These are phyloP conservation scores for Globia sparganii DNA, from an alignment of 2,888 invertebrate species.

Conservation along the genomic window DNA sequence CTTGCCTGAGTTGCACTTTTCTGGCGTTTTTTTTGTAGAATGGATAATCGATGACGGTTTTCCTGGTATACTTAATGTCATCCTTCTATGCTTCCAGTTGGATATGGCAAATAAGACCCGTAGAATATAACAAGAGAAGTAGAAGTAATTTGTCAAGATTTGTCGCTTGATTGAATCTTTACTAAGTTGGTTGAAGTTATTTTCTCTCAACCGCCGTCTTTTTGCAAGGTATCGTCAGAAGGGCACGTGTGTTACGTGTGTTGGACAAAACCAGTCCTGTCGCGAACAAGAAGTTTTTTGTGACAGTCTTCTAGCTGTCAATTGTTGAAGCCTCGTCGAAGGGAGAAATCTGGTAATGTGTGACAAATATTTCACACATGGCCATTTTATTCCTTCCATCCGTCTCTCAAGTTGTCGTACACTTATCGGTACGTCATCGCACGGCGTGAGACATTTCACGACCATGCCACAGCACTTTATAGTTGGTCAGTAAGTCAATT, in stretches of 20 bases:
- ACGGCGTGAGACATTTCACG: slow-evolving; percentile 57
- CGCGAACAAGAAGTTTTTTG: not conserved
- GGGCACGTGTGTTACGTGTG: not conserved
- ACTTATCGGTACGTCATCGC: slow-evolving; percentile 47
- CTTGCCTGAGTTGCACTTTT: not conserved
- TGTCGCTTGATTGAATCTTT: not conserved
- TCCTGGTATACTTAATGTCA: not conserved
- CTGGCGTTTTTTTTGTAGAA: not conserved
- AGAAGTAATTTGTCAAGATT: not conserved
- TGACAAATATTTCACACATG: slow-evolving; percentile 51
- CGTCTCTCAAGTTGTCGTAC: slow-evolving; percentile 18
- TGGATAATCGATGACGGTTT: not conserved
- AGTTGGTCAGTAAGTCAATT: slow-evolving; percentile 30
- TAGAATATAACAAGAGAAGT: not conserved
- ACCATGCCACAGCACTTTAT: slow-evolving; percentile 20
- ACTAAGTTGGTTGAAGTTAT: not conserved
- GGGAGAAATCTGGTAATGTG: not conserved
- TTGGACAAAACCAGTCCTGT: not conserved
- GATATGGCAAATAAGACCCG: not conserved
- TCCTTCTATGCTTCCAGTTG: not conserved
- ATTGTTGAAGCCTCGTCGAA: not conserved
- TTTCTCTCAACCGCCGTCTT: not conserved
- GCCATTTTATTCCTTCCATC: slow-evolving; percentile 25
- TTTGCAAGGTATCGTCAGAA: not conserved
- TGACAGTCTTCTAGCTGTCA: not conserved